Conservation (phyloP, 2,888 invertebrate genomes). For the Cremastinae sp. region DNA sequence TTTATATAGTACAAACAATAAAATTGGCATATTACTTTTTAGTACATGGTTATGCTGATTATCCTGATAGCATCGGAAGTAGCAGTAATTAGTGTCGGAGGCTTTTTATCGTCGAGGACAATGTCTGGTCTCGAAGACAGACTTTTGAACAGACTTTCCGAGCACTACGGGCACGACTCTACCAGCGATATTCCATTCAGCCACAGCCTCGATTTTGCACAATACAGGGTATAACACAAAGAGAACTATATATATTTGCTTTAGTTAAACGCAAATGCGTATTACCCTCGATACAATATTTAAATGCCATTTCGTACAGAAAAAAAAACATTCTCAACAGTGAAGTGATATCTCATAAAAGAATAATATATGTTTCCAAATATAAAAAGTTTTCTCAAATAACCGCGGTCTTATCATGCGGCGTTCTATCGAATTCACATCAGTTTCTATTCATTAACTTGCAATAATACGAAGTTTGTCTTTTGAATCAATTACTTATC, state of each 20-base stretch:
- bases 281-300: no score
- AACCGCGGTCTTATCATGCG: no score
- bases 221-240: conserved; percentile 77
- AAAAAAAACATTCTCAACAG: no score
- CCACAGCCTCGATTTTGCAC: conserved; percentile 80
- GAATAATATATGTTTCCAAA: no score
- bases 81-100: conserved; percentile 76
- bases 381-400: no score
- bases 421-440: no score
- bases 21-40: conserved; percentile 16
- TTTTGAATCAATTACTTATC: conserved; percentile 32
- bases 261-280: no score
- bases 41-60: conserved; percentile 81
- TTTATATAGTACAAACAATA: no score
- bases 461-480: background rate
- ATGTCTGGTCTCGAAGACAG: conserved; percentile 77
- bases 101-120: conserved; percentile 78
- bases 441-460: background rate
- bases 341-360: no score
- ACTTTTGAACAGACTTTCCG: conserved; percentile 74
- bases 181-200: conserved; percentile 78
- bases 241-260: no score
- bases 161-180: conserved; percentile 77
- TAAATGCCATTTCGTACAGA: no score
- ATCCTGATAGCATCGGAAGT: conserved; percentile 80